Percentiles rank a stretch among this genome's conserved stretches.
These are phyloP conservation scores for Podocnemis expansa DNA, from an alignment of 2,113 vertebrate genomes.

Conservation along the genomic window DNA sequence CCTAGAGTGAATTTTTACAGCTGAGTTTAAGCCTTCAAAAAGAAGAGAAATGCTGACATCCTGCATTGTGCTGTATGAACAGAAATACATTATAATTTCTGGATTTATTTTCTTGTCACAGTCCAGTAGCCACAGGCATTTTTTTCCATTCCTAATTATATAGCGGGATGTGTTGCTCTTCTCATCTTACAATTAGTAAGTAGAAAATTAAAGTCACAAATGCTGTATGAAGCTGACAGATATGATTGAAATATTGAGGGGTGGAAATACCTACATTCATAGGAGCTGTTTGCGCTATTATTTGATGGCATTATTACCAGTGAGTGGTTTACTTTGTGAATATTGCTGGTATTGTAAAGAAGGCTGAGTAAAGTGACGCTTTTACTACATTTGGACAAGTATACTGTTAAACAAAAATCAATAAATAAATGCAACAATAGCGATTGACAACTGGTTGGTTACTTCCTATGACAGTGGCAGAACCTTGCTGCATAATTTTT, in stretches of 20 bases:
- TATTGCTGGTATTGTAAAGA: neutral
- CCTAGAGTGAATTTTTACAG: conserved; percentile 1
- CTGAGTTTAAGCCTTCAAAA: neutral
- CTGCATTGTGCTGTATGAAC: conserved; percentile 15
- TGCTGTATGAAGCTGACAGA: neutral
- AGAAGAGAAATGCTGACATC: neutral
- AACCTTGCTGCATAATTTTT: neutral
- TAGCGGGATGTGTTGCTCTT: conserved; percentile 22
- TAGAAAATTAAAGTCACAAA: conserved; percentile 32
- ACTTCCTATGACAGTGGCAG: neutral
- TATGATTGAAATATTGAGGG: neutral
- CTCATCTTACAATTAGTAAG: conserved; percentile 43
- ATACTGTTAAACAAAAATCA: neutral
- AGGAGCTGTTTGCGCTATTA: neutral
- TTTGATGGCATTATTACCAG: neutral
- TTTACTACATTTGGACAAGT: neutral
- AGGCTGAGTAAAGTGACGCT: neutral
- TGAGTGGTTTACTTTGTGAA: neutral
- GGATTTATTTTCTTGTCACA: conserved; percentile 49
- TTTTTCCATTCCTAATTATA: conserved; percentile 60
- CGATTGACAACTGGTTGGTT: neutral
- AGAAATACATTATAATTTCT: conserved; percentile 37
- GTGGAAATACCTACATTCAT: neutral
- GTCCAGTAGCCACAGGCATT: conserved; percentile 41
- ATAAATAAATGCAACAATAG: neutral